Percentiles rank a stretch among this genome's conserved stretches.
Evolutionary conservation across 2,113 vertebrate genomes (phyloP).

Genomic region (Bombycilla garrulus): DNA sequence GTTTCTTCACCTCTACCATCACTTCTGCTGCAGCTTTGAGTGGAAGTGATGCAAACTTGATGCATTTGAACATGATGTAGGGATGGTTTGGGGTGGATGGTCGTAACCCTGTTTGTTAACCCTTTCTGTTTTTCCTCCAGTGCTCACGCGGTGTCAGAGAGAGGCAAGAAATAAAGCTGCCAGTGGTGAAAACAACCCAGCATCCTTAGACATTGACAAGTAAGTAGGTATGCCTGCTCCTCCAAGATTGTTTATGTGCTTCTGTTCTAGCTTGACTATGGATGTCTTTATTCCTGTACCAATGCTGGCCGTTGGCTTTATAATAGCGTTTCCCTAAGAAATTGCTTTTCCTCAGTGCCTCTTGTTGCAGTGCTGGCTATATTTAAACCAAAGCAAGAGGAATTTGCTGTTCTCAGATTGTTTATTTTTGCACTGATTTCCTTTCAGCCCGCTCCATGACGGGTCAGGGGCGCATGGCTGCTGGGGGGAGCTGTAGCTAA

Average conservation of each 20-base stretch:
- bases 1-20: background rate
- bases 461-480: background rate
- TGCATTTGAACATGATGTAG: background rate
- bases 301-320: background rate
- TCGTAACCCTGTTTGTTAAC: background rate
- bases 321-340: background rate
- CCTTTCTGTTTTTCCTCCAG: constrained; percentile 13
- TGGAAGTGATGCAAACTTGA: background rate
- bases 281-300: background rate
- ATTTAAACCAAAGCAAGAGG: background rate
- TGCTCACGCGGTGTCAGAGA: constrained; percentile 70
- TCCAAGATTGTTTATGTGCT: background rate
- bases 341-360: background rate
- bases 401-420: constrained; percentile 18
- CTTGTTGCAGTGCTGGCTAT: background rate
- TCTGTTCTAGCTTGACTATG: background rate
- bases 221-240: constrained; percentile 68
- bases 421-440: constrained; percentile 31
- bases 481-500: background rate
- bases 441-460: background rate
- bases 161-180: constrained; percentile 51
- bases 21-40: background rate
- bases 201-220: constrained; percentile 66
- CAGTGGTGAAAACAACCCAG: background rate
- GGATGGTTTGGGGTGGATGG: background rate